A percentile compares a stretch with the other conserved stretches of the same genome.
Conservation (phyloP, 2,888 invertebrate species). For the Argyresthia albistria region DNA sequence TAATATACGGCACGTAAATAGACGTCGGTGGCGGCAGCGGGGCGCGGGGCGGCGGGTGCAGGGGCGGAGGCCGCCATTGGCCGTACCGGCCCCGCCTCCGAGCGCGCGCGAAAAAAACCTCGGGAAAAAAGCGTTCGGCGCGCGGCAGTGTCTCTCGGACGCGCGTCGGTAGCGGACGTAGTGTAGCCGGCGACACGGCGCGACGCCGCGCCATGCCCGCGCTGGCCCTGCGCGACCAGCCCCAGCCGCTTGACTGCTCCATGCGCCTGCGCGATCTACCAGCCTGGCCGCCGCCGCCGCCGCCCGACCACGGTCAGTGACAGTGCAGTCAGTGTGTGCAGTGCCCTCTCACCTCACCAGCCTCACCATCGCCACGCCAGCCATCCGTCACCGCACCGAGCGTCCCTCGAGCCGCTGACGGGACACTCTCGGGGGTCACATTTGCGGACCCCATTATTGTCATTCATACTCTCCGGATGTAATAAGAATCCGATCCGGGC, state of each 20-base stretch:
- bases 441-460: conserved; percentile 21
- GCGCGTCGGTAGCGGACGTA: conserved; percentile 23
- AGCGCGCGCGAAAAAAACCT: conserved; percentile 46
- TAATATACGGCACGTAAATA: conserved; percentile 71
- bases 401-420: conserved; percentile 5
- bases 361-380: not conserved
- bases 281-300: conserved; percentile 56
- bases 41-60: conserved; percentile 27
- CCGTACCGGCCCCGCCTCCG: conserved; percentile 52
- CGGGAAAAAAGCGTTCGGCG: conserved; percentile 39
- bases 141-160: conserved; percentile 65
- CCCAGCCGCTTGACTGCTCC: conserved; percentile 79
- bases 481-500: not conserved
- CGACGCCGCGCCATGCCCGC: conserved; percentile 75
- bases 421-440: conserved; percentile 12
- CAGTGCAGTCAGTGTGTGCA: conserved; percentile 5
- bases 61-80: conserved; percentile 37
- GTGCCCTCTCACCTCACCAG: conserved; percentile 4
- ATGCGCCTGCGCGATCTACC: conserved; percentile 70
- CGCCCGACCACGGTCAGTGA: conserved; percentile 49
- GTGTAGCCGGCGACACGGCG: conserved; percentile 43
- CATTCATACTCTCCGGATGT: conserved; percentile 9
- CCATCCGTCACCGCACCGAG: not conserved
- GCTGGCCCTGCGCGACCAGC: conserved; percentile 72
- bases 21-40: conserved; percentile 21